Evolutionary conservation across 1,140 invertebrate genomes (phyloP), one percentile per base, ranked within the genome.

Genomic region (Neotoxoptera formosana): DNA sequence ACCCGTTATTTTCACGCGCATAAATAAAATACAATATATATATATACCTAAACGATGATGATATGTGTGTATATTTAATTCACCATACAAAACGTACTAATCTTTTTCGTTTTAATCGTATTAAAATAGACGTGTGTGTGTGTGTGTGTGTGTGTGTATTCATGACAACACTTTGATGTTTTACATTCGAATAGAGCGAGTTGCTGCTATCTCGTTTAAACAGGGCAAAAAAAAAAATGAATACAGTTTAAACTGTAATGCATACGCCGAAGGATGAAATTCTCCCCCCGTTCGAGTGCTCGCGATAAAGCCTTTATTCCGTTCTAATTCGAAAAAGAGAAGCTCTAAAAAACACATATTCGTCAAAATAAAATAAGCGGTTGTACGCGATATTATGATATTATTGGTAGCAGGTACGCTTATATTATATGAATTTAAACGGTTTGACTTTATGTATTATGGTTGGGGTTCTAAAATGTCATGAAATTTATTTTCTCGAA

Each of bases 31-130:
- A 47, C 11, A 17, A 25, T 47, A 14, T n/a, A n/a, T n/a, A n/a
- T n/a, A n/a, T n/a, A n/a, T 41, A 86, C 21, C 14, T 76, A 34
- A 76, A 76, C n/a, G n/a, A n/a, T n/a, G n/a, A n/a, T n/a, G 17
- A n/a, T n/a, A 76, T 76, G 60, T 67, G 14, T n/a, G 60, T 76
- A 76, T 76, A 76, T 76, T 76, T 76, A n/a, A 76, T n/a, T n/a
- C 60, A 76, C 60, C n/a, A 76, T 76, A 76, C n/a, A 76, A 76
- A 76, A 76, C n/a, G 60, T 76, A 76, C 30, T 76, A 76, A 67
- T 76, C 60, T 76, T 76, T 76, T 23, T n/a, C 30, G 1, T n/a
- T 76, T 76, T 76, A 76, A 76, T 76, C 60, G 60, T 76, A 76
- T 76, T 76, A 76, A 76, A n/a, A n/a, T 76, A 76, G 30, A 76